A percentile compares a stretch with the other conserved stretches of the same genome.
Evolutionary conservation across 1,140 invertebrate species (phyloP).

Genomic region (Phymastichus coffea): DNA sequence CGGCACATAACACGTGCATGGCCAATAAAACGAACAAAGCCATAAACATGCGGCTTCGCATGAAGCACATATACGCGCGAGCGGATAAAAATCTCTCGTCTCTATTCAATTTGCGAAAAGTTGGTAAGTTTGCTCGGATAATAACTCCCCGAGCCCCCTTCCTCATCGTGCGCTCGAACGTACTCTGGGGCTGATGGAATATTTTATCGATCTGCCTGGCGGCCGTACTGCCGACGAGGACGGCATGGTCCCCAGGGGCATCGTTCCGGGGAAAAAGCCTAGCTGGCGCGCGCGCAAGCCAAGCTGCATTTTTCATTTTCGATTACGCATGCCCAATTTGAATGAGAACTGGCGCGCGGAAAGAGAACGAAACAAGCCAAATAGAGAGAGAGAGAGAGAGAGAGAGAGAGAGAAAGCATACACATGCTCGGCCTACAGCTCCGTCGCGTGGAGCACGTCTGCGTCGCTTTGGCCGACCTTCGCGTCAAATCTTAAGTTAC

Average conservation of each 20-base stretch:
- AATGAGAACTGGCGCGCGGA: not conserved
- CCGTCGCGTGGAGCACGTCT: too few relatives aligned
- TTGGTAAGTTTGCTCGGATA: not conserved
- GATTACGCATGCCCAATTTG: slow-evolving; percentile 12
- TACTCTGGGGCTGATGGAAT: not conserved
- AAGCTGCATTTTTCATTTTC: slow-evolving; percentile 21
- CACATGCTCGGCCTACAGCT: too few relatives aligned
- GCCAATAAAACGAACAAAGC: too few relatives aligned
- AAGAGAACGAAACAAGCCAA: too few relatives aligned
- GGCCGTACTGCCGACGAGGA: not conserved
- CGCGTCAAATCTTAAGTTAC: slow-evolving; percentile 44
- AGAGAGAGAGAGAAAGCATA: too few relatives aligned
- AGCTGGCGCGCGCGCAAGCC: not conserved
- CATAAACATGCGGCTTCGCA: too few relatives aligned
- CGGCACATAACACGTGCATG: too few relatives aligned
- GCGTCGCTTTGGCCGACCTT: too few relatives aligned
- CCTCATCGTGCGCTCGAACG: not conserved
- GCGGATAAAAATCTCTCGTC: slow-evolving; percentile 12
- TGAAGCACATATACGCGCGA: not conserved
- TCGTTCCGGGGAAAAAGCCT: not conserved
- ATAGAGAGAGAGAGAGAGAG: too few relatives aligned
- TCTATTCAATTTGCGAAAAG: slow-evolving; percentile 13
- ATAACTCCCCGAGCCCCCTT: not conserved
- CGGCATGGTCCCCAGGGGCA: not conserved
- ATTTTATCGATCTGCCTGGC: not conserved